These are phyloP conservation scores for Talpa occidentalis DNA, from an alignment of 2,113 vertebrate species.

Conservation along the genomic window DNA sequence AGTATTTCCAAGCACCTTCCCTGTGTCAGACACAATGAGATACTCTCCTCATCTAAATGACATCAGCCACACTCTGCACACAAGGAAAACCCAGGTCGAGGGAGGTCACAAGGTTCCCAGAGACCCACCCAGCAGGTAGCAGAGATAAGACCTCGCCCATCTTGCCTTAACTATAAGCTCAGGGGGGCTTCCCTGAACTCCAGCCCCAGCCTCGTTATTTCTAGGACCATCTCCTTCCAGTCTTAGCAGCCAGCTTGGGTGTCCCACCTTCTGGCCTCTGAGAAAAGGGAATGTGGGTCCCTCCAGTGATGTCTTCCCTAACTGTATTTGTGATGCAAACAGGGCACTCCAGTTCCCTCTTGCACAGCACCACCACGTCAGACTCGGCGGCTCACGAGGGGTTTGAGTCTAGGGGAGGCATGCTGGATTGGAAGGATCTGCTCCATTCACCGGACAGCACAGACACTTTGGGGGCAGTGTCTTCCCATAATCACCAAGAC, in stretches of 20 bases:
- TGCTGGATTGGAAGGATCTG: constrained; percentile 94
- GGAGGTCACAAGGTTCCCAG: background rate
- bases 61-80: background rate
- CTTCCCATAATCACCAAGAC: constrained; percentile 97
- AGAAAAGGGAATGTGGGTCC: constrained; percentile 69
- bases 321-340: constrained; percentile 92
- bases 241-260: background rate
- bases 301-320: constrained; percentile 83
- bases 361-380: constrained; percentile 93
- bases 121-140: background rate
- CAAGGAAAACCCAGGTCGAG: background rate
- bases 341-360: constrained; percentile 95
- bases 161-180: background rate
- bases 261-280: constrained; percentile 57
- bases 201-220: background rate
- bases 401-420: constrained; percentile 93
- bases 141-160: background rate
- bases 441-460: constrained; percentile 93
- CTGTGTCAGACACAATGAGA: background rate
- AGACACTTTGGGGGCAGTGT: constrained; percentile 95
- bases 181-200: background rate
- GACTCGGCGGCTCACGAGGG: constrained; percentile 89
- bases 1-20: background rate
- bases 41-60: background rate
- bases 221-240: background rate